A percentile compares a stretch with the other conserved stretches of the same genome.
Evolutionary conservation across 2,888 invertebrate genomes (phyloP).

Genomic region (Smittia sp.): DNA sequence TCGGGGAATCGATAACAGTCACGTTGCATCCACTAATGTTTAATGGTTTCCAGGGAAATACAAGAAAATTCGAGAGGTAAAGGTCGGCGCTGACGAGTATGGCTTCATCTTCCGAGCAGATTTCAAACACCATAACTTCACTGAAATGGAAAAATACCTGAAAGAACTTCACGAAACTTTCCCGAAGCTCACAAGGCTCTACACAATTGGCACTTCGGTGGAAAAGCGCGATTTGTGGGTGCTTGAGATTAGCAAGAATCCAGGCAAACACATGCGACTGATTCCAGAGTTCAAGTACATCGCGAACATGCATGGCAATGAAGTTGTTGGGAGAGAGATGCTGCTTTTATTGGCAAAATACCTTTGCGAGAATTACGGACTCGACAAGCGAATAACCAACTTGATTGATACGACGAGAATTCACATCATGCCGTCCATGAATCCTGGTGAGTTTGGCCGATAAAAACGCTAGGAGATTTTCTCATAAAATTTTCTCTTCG

Average conservation of each 20-base stretch:
- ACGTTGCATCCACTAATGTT: slow-evolving; percentile 6
- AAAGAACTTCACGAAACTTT: slow-evolving; percentile 59
- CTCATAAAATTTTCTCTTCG: slow-evolving; percentile 48
- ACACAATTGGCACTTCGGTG: slow-evolving; percentile 80
- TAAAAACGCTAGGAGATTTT: slow-evolving; percentile 55
- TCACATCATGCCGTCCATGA: slow-evolving; percentile 94
- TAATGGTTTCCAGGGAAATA: slow-evolving; percentile 46
- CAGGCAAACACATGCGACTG: slow-evolving; percentile 45
- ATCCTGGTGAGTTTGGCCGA: slow-evolving; percentile 94
- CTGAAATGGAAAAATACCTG: slow-evolving; percentile 65
- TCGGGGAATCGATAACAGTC: neutral
- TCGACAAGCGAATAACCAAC: slow-evolving; percentile 65
- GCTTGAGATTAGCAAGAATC: slow-evolving; percentile 50
- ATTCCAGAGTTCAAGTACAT: slow-evolving; percentile 92
- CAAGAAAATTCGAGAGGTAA: slow-evolving; percentile 50
- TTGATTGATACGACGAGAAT: slow-evolving; percentile 86
- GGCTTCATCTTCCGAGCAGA: slow-evolving; percentile 47
- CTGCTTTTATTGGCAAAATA: slow-evolving; percentile 80
- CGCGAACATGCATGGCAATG: slow-evolving; percentile 97
- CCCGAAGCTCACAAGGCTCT: slow-evolving; percentile 70
- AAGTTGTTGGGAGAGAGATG: slow-evolving; percentile 81
- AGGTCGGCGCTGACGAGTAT: slow-evolving; percentile 45
- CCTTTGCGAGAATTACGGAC: slow-evolving; percentile 73
- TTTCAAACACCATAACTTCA: slow-evolving; percentile 62
- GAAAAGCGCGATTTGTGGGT: slow-evolving; percentile 78